Percentiles rank a stretch among this genome's conserved stretches.
Evolutionary conservation across 2,113 vertebrate genomes (phyloP).

Genomic region (Istiophorus platypterus): DNA sequence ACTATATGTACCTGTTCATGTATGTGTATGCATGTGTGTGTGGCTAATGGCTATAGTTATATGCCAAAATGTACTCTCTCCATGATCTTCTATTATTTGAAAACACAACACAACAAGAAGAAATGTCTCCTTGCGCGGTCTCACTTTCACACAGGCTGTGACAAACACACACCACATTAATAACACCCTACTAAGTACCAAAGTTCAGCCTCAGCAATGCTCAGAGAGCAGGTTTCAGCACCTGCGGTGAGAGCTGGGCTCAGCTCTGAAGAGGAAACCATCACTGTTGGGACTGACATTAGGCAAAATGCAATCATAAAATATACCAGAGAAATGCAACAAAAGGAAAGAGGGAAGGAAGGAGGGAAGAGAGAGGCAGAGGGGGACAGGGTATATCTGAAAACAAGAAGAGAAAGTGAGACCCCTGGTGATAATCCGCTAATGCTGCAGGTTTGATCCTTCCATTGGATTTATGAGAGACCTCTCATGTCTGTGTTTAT

Average conservation of each 20-base stretch:
- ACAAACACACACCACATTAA: conserved; percentile 23
- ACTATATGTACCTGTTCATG: background rate
- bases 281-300: conserved; percentile 46
- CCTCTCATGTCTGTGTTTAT: background rate
- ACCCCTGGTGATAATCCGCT: conserved; percentile 62
- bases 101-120: conserved; percentile 30
- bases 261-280: conserved; percentile 41
- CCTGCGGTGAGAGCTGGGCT: conserved; percentile 45
- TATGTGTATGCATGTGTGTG: background rate
- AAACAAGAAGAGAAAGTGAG: conserved; percentile 49
- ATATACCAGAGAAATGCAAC: conserved; percentile 28
- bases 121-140: conserved; percentile 2
- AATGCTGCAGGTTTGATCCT: conserved; percentile 53
- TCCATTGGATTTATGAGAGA: background rate
- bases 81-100: conserved; percentile 1
- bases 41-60: background rate
- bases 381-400: background rate
- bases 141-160: background rate
- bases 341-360: background rate
- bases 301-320: conserved; percentile 64
- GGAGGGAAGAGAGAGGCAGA: too few relatives aligned
- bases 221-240: conserved; percentile 50
- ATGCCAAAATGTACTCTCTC: background rate
- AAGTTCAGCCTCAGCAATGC: conserved; percentile 54
- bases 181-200: conserved; percentile 34